These are phyloP conservation scores for Lagenorhynchus albirostris DNA, from an alignment of 2,113 vertebrate genomes.

Conservation along the genomic window DNA sequence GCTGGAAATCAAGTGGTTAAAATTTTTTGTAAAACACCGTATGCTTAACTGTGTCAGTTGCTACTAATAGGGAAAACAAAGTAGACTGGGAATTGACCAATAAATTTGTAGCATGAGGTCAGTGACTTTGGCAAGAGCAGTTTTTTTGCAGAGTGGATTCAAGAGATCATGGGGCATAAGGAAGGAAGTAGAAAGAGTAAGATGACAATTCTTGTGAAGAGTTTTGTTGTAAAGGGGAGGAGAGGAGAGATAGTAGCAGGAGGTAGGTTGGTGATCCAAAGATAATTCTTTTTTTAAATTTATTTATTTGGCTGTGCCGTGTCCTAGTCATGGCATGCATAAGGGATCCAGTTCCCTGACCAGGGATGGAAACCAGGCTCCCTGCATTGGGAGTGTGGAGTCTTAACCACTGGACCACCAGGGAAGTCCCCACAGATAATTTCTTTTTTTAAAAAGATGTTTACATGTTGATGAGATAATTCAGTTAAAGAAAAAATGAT, in stretches of 20 bases:
- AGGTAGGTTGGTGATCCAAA: not conserved
- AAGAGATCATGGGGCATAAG: accelerated
- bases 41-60: not conserved
- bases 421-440: no score
- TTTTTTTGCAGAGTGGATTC: not conserved
- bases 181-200: not conserved
- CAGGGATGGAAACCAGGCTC: no score
- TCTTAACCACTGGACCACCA: no score
- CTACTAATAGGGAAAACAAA: not conserved
- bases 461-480: not conserved
- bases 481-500: not conserved
- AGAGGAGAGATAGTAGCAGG: not conserved
- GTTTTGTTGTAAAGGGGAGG: not conserved
- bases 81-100: not conserved
- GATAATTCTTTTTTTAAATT: not conserved
- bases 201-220: not conserved
- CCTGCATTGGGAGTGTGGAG: no score
- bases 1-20: no score
- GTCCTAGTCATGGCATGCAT: no score
- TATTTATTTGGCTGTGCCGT: no score
- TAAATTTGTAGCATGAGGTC: no score
- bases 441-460: not conserved
- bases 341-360: no score
- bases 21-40: not conserved
- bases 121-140: no score